Evolutionary conservation across 2,888 invertebrate species (phyloP).

Genomic region (Aphidoletes aphidimyza): DNA sequence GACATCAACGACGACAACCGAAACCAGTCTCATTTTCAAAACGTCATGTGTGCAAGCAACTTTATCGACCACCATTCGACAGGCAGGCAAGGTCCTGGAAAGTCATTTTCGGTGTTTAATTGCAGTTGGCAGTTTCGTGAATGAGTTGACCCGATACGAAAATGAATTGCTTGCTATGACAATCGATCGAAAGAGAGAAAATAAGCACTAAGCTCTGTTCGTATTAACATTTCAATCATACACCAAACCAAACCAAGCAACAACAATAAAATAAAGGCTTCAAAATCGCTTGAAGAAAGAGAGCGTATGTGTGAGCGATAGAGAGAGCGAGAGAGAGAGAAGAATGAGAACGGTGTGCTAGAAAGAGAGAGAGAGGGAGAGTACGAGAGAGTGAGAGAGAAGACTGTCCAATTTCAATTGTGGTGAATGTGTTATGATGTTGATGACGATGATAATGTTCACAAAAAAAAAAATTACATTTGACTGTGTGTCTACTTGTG

Average conservation of each 20-base stretch:
- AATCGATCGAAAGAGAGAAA: not conserved
- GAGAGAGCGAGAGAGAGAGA: not conserved
- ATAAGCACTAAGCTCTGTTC: too few species aligned
- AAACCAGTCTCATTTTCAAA: too few species aligned
- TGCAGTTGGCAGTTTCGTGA: too few species aligned
- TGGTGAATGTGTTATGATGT: conserved; percentile 43
- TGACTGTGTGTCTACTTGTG: conserved; percentile 40
- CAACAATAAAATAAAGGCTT: not conserved
- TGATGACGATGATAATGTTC: conserved; percentile 40
- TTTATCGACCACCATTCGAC: not conserved
- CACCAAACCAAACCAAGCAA: too few species aligned
- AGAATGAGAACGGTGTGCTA: too few species aligned
- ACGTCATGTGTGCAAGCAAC: too few species aligned
- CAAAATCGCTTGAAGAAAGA: not conserved
- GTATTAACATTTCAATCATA: too few species aligned
- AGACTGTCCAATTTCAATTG: conserved; percentile 3
- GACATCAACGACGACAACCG: too few species aligned
- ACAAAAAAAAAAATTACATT: conserved; percentile 18
- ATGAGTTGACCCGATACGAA: not conserved
- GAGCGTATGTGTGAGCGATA: too few species aligned
- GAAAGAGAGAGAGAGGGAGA: not conserved
- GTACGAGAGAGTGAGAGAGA: not conserved
- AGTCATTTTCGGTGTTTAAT: not conserved
- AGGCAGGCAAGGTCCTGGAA: conserved; percentile 2
- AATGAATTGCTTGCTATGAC: not conserved